Conservation (phyloP, 2,113 vertebrate species). For the Charadrius vociferus region DNA sequence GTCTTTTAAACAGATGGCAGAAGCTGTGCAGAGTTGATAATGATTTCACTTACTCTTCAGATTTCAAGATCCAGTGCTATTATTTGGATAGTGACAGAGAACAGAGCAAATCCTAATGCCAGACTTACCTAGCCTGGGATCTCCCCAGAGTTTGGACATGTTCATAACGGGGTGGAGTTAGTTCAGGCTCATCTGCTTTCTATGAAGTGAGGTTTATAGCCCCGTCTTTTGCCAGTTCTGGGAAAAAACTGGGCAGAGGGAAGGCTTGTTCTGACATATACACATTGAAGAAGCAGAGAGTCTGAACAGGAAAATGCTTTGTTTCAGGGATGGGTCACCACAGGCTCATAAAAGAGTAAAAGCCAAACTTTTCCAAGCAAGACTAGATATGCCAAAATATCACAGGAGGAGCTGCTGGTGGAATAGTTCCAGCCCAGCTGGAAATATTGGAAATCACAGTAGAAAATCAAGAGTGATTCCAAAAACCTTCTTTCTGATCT, state of each 20-base stretch:
- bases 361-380: not conserved
- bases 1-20: not conserved
- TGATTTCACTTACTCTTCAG: not conserved
- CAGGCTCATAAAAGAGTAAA: not conserved
- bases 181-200: not conserved
- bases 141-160: not conserved
- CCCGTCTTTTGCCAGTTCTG: not conserved
- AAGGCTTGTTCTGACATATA: not conserved
- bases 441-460: not conserved
- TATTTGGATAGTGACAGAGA: not conserved
- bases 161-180: not conserved
- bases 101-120: not conserved
- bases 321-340: conserved; percentile 8
- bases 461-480: conserved; percentile 9
- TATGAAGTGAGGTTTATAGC: not conserved
- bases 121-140: not conserved
- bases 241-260: not conserved
- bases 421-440: conserved; percentile 38
- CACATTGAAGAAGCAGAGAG: not conserved
- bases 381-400: not conserved
- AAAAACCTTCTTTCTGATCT: conserved; percentile 10
- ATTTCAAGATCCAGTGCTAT: not conserved
- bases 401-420: not conserved
- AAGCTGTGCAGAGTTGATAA: not conserved
- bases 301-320: not conserved